Evolutionary conservation across 2,113 vertebrate genomes (phyloP), one percentile per base, ranked within the genome.

Genomic region (Sceloporus undulatus): DNA sequence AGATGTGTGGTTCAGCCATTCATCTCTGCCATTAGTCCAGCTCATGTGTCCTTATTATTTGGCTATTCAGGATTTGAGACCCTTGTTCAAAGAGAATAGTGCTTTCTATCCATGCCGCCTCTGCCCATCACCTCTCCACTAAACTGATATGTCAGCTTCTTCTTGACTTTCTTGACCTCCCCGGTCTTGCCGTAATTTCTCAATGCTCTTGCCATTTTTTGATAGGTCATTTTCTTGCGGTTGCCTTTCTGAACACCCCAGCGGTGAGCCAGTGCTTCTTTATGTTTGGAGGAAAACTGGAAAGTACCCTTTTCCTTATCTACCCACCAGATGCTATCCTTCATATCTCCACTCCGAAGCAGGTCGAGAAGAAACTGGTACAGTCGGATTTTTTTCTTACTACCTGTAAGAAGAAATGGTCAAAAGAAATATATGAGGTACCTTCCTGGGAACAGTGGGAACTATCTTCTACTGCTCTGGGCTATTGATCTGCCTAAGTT

Each of bases 311-410:
- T 99, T 93, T 99, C 98, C 95, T 98, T 98, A 97, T 99, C 98
- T 92, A 99, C 98, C 99, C 99, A 99, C 99, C 99, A 99, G 96
- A 99, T 99, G 97, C 99, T 99, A 91, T 99, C 98, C 95, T 99
- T 99, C 99, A 99, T 99, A 91, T 99, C 98, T 59, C 98, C 98
- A 0, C 97, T 98, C 89, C 98, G 97, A 92, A 99, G 97, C 90
- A 99, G 98, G 94, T 99, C 98, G 91, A 99, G 95, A 94, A 99
- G 98, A 96, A 99, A 99, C 96, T 99, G 99, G 94, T 99, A 99
- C 82, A 99, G 94, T 66, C 99, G 98, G 89, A 99, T 99, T 95
- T 99, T 99, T 95, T 99, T 99, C 96, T 99, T 99, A 95, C 98
- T 99, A 88, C 98, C 98, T 99, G 92, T 90, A 62, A 10, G 59